Percentiles rank a stretch among this genome's conserved stretches.
These are phyloP conservation scores for Arvicanthis niloticus DNA, from an alignment of 2,113 vertebrate species.

Conservation along the genomic window DNA sequence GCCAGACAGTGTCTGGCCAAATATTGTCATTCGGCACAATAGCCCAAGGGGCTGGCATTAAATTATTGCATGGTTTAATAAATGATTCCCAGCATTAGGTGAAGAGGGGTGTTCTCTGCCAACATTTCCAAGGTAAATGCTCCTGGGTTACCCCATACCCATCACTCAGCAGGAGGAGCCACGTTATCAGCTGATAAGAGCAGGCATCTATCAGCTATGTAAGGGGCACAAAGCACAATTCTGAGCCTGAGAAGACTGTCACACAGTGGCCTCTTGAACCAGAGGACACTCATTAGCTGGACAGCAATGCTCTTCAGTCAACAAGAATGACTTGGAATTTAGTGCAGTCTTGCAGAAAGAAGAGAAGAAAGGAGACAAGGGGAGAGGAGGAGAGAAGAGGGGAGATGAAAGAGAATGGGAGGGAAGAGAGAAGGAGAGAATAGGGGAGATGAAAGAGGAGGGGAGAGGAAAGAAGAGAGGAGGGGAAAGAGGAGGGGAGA, in stretches of 20 bases:
- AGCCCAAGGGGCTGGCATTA: not conserved
- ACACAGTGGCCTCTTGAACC: not conserved
- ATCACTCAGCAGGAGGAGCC: not conserved
- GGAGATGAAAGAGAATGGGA: not conserved
- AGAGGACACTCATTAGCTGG: not conserved
- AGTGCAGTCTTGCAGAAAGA: conserved; percentile 11
- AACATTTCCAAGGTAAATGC: not conserved
- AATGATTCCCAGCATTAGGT: not conserved
- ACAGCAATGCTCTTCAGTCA: not conserved
- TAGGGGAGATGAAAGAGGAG: fast-evolving
- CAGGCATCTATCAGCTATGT: not conserved
- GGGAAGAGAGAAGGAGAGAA: too few relatives aligned
- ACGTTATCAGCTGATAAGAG: not conserved
- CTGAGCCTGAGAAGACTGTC: not conserved
- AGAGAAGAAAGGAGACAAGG: too few relatives aligned
- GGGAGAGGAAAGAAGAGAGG: fast-evolving
- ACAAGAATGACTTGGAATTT: conserved; percentile 61
- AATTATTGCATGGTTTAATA: not conserved
- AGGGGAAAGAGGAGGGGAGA: too few relatives aligned
- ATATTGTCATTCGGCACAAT: not conserved
- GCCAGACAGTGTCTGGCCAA: not conserved
- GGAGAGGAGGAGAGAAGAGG: fast-evolving
- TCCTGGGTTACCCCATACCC: not conserved
- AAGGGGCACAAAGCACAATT: not conserved
- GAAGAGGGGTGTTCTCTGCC: not conserved